These are phyloP conservation scores for Drosophila falleni DNA, from an alignment of 2,888 invertebrate species.

Conservation along the genomic window DNA sequence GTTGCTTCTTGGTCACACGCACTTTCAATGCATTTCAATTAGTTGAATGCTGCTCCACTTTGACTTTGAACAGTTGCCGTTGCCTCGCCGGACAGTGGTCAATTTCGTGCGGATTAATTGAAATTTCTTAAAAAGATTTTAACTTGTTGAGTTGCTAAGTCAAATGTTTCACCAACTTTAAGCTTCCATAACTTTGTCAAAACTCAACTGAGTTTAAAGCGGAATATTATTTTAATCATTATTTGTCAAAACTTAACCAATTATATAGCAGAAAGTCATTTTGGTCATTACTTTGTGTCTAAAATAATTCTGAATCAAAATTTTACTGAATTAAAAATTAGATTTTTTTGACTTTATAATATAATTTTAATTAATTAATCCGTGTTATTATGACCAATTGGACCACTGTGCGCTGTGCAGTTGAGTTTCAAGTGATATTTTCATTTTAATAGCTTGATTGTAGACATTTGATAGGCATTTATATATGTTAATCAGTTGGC, in stretches of 20 bases:
- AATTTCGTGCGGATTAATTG: not conserved
- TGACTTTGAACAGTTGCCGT: conserved; percentile 67
- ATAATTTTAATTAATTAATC: too few relatives aligned
- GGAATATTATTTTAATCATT: too few relatives aligned
- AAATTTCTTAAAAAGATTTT: not conserved
- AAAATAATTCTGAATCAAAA: too few relatives aligned
- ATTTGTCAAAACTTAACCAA: too few relatives aligned
- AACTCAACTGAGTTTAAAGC: too few relatives aligned
- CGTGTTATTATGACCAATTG: not conserved
- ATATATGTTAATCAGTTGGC: conserved; percentile 75
- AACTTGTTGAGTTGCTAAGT: too few relatives aligned
- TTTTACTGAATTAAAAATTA: too few relatives aligned
- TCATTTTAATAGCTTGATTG: conserved; percentile 74
- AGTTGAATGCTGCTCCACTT: conserved; percentile 67
- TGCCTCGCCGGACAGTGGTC: conserved; percentile 28
- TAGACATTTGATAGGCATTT: conserved; percentile 76
- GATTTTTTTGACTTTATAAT: too few relatives aligned
- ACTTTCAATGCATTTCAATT: conserved; percentile 81
- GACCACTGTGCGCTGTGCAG: conserved; percentile 12
- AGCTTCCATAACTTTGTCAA: too few relatives aligned
- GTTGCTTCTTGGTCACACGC: conserved; percentile 64
- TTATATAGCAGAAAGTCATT: too few relatives aligned
- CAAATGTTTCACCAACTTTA: too few relatives aligned
- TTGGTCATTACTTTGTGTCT: too few relatives aligned
- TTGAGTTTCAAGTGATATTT: conserved; percentile 49